Conservation (phyloP, 2,113 vertebrate genomes). For the Phaethornis superciliosus region DNA sequence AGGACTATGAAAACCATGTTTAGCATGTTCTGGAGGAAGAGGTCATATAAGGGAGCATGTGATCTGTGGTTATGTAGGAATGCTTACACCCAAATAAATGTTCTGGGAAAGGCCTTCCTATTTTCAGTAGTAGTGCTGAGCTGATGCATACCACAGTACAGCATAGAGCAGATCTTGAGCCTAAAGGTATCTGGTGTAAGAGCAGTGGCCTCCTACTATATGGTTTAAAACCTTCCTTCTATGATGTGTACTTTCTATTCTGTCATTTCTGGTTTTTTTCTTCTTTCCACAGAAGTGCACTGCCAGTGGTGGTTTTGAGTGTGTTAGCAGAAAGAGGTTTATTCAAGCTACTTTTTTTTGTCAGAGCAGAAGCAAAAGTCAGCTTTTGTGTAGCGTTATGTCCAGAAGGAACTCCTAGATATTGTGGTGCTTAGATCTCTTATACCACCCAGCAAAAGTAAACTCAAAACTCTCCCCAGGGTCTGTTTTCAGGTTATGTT, state of each 20-base stretch:
- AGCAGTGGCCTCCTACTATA: background rate
- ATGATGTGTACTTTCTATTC: rapidly evolving
- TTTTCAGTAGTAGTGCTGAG: background rate
- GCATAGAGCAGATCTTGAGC: background rate
- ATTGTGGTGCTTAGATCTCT: background rate
- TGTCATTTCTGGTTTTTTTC: background rate
- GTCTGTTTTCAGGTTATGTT: background rate
- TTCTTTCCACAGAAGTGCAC: background rate
- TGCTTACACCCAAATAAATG: background rate
- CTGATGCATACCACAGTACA: background rate
- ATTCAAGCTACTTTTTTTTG: background rate
- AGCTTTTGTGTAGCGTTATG: background rate
- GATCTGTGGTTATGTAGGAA: background rate
- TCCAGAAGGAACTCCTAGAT: background rate
- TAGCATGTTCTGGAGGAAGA: background rate
- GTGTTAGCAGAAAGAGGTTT: background rate
- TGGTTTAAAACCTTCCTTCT: background rate
- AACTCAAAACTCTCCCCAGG: background rate
- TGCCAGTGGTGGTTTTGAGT: background rate
- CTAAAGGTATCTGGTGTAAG: background rate
- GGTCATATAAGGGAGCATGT: background rate
- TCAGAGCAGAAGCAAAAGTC: rapidly evolving
- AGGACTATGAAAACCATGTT: background rate
- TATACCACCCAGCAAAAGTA: background rate
- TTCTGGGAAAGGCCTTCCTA: background rate